Base-by-base conservation (phyloP, 2,888 invertebrate genomes). In the Aphelenchoides bicaudatus region DNA sequence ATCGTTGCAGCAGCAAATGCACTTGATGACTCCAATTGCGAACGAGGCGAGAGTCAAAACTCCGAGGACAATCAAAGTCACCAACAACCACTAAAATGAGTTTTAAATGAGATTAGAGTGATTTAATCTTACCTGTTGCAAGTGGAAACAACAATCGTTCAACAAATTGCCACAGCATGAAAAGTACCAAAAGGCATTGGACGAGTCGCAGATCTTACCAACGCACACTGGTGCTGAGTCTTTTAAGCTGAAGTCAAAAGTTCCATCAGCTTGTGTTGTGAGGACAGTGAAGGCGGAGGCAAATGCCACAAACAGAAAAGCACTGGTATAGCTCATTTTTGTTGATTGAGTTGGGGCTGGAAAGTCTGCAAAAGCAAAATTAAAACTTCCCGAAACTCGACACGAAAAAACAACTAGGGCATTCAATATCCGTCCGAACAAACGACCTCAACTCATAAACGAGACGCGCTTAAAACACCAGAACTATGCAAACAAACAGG, bases 1-100 rank as follows among this genome's bases (percentile, higher is more conserved):
- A 34, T 51, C 52, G 16, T n/a, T 43, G 25, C 52, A 51, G 38
- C 52, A 51, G 28, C 52, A 51, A 10, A 51, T 19, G 52, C 52
- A 51, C 21, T 51, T 51, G 30, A 51, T 37, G 2, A 51, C 19
- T 1, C 52, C 52, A 13, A 51, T 51, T 8, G 27, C 6, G 19
- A 51, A 16, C 2, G 37, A 34, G 19, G 28, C 25, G 21, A 51
- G 38, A 19, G 37, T 21, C 3, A 51, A 16, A 16, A 30, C 28
- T 3, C 52, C 52, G 37, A 31, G 19, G 6, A 51, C 38, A 39
- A 51, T 38, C 25, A 51, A 29, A 8, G 52, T 48, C n/a, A 51
- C 21, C 23, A 51, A 21, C 8, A 51, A 37, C 43, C 34, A 10
- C 10, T 10, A 34, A 34, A 34, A 34, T 10, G 10, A 34, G 34